phyloP scores from a whole-genome alignment of 2,888 invertebrate genomes.

The Bombyx huttoni region DNA sequence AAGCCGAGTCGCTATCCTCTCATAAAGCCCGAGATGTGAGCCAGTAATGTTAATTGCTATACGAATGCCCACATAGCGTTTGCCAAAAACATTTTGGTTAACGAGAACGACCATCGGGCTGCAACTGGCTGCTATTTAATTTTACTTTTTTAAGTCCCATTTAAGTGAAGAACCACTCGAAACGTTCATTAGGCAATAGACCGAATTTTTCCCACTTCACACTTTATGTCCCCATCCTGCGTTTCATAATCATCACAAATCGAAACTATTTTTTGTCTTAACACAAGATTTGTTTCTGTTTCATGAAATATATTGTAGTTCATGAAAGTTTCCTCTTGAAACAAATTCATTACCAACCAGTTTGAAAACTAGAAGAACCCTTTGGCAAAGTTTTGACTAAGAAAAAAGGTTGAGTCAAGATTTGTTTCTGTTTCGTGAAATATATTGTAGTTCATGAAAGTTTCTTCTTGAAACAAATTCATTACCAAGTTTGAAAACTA shows the following conservation, averaged over 20 bases:
- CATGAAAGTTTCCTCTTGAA: no score
- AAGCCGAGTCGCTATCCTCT: conserved; percentile 21
- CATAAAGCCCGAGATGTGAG: conserved; percentile 18
- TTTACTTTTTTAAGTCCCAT: conserved; percentile 12
- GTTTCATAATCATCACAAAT: no score
- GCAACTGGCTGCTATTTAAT: conserved; percentile 13
- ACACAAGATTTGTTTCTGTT: no score
- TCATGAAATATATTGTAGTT: no score
- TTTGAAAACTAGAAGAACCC: background rate
- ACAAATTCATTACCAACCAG: background rate
- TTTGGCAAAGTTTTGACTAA: background rate
- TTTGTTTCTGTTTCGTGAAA: no score
- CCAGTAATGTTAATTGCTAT: conserved; percentile 36
- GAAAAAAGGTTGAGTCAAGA: background rate
- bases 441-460: no score
- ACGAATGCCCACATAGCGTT: conserved; percentile 27
- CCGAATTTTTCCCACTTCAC: background rate
- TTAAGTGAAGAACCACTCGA: background rate
- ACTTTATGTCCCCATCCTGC: no score
- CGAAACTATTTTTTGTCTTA: no score
- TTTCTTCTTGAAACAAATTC: no score
- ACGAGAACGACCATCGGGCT: conserved; percentile 23
- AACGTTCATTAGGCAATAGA: background rate
- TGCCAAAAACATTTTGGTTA: conserved; percentile 38
- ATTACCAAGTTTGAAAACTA: background rate